Conservation (phyloP, 2,797 vertebrate species). For the Siniperca undulata region DNA sequence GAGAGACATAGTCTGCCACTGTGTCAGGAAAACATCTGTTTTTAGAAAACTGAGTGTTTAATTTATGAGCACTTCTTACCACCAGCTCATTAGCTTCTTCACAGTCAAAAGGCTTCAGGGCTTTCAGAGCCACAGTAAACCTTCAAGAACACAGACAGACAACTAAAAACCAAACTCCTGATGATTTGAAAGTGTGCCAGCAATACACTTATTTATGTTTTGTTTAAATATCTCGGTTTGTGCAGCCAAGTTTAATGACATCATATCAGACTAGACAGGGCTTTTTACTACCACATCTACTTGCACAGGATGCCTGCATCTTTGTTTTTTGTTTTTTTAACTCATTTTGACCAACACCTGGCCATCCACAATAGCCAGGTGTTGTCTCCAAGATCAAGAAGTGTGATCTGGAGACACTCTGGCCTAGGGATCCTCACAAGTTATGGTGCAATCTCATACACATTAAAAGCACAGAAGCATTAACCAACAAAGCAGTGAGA, state of each 20-base stretch:
- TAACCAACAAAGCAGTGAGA: slow-evolving; percentile 5
- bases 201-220: not conserved
- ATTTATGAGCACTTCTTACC: slow-evolving; percentile 80
- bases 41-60: not conserved
- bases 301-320: not conserved
- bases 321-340: not conserved
- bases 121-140: slow-evolving; percentile 86
- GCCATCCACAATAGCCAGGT: not conserved
- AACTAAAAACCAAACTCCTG: not conserved
- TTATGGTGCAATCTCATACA: not conserved
- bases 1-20: not conserved
- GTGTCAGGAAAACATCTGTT: not conserved
- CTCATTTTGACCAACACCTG: not conserved
- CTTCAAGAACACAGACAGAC: slow-evolving; percentile 73
- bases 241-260: not conserved
- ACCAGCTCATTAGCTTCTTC: slow-evolving; percentile 87
- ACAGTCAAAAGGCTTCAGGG: slow-evolving; percentile 92
- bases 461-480: not conserved
- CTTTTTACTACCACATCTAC: not conserved
- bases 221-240: not conserved
- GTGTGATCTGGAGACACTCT: not conserved
- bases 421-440: not conserved
- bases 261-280: not conserved
- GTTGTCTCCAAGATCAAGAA: not conserved
- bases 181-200: not conserved